phyloP scores from a whole-genome alignment of 2,113 vertebrate genomes.

The Pluvianellus socialis region DNA sequence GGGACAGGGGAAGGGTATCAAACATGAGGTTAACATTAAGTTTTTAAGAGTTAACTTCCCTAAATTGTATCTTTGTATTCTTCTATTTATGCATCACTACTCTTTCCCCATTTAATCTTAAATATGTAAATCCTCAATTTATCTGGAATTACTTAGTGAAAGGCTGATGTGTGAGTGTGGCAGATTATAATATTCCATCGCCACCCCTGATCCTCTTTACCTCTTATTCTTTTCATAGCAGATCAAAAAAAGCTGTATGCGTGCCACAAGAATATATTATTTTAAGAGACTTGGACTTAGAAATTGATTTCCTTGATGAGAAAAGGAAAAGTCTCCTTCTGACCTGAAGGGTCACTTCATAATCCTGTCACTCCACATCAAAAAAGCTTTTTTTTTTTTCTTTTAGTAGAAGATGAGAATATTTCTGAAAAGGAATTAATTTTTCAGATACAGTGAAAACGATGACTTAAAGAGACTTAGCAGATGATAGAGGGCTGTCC shows the following conservation, averaged over 20 bases:
- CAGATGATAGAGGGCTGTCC: constrained; percentile 64
- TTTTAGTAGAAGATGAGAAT: constrained; percentile 79
- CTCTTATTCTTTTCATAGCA: constrained; percentile 83
- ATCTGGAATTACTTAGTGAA: constrained; percentile 85
- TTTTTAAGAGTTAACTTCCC: constrained; percentile 76
- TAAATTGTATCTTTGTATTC: constrained; percentile 69
- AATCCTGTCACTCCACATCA: constrained; percentile 79
- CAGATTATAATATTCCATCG: constrained; percentile 84
- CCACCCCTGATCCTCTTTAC: constrained; percentile 86
- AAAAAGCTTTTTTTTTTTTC: constrained; percentile 65
- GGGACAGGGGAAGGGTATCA: constrained; percentile 12
- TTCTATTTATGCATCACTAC: constrained; percentile 69
- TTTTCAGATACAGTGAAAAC: constrained; percentile 77
- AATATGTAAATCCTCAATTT: constrained; percentile 88
- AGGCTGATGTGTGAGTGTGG: constrained; percentile 82
- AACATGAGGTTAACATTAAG: constrained; percentile 29
- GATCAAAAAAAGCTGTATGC: constrained; percentile 78
- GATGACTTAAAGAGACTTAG: constrained; percentile 76
- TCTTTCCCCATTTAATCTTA: constrained; percentile 81
- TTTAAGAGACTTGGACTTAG: constrained; percentile 84
- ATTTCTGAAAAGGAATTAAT: constrained; percentile 85
- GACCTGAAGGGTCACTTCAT: constrained; percentile 79
- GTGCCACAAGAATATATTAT: constrained; percentile 83
- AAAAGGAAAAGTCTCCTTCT: constrained; percentile 82
- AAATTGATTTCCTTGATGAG: constrained; percentile 89